These are phyloP conservation scores for Drosophila littoralis DNA, from an alignment of 1,140 invertebrate species.

Conservation along the genomic window DNA sequence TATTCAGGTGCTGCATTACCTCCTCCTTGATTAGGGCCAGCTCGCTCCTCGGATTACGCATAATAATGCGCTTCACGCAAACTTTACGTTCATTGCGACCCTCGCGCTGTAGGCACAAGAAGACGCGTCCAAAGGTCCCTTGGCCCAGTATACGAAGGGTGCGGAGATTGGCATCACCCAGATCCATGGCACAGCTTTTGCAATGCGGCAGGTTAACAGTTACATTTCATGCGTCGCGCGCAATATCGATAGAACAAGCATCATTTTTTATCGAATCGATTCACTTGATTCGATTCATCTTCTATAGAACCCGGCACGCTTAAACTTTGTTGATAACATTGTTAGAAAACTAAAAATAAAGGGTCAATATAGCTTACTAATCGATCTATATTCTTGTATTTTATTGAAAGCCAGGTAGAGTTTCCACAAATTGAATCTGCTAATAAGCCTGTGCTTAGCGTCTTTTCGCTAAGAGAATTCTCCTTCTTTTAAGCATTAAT, in stretches of 20 bases:
- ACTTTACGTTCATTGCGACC: conserved; percentile 37
- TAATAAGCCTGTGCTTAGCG: no score
- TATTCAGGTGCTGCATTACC: conserved; percentile 38
- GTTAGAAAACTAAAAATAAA: neutral
- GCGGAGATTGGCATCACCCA: conserved; percentile 65
- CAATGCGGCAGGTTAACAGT: neutral
- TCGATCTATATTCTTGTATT: no score
- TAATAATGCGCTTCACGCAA: conserved; percentile 76
- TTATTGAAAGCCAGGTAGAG: no score
- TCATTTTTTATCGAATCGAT: conserved; percentile 2
- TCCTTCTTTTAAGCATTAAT: no score
- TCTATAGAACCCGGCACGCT: neutral
- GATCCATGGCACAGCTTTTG: conserved; percentile 53
- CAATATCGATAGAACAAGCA: conserved; percentile 25
- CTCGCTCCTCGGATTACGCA: conserved; percentile 62
- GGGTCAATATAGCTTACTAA: no score
- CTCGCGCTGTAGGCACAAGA: conserved; percentile 57
- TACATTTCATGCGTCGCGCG: conserved; percentile 23
- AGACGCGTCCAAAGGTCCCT: conserved; percentile 74
- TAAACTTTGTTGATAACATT: neutral
- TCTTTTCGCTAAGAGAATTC: no score
- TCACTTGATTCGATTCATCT: no score
- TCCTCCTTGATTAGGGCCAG: conserved; percentile 86
- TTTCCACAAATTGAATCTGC: no score
- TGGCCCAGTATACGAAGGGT: conserved; percentile 59